Evolutionary conservation across 2,113 vertebrate genomes (phyloP), one percentile per base, ranked within the genome.

Genomic region (Mixornis gularis): DNA sequence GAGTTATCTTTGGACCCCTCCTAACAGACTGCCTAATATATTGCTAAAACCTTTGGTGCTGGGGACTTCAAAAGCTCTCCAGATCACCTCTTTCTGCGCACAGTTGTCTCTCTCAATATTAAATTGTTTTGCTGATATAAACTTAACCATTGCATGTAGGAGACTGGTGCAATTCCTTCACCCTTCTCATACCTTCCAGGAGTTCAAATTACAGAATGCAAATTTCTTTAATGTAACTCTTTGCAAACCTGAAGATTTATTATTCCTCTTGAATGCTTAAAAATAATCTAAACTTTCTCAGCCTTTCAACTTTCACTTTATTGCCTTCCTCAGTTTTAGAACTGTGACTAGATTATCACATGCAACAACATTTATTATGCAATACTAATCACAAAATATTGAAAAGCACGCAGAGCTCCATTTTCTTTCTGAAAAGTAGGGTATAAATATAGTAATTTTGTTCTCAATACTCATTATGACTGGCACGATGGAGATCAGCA

Each of bases 381-480:
- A 8, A 44, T 44, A 64, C 69, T 81, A 84, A 92, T 86, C 77
- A 83, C 8, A 79, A 86, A 86, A 74, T 53, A 79, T 8, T 79
- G 79, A 86, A 81, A 76, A 95, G 51, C 25, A 44, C 0, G 0
- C 19, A 87, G 21, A 87, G 21, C 9, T 56, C 22, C 13, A 63
- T 85, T 85, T 79, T 63, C 40, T 48, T 89, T 55, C 43, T 48
- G 46, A 86, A 70, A 85, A 90, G 26, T 22, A 90, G 36, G 8
- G 44, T 68, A 86, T 56, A 95, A 95, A 93, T 78, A 83, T 4
- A 92, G 56, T 68, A 86, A 93, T 90, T 96, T 93, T 90, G 13
- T 84, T 85, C 90, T 88, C 4, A 20, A 49, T 86, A 40, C 10
- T 86, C 72, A 84, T 93, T 83, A 77, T 49, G 79, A 74, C n/a